Conservation (phyloP, 2,888 invertebrate genomes). For the Rhorus exstirpatorius region DNA sequence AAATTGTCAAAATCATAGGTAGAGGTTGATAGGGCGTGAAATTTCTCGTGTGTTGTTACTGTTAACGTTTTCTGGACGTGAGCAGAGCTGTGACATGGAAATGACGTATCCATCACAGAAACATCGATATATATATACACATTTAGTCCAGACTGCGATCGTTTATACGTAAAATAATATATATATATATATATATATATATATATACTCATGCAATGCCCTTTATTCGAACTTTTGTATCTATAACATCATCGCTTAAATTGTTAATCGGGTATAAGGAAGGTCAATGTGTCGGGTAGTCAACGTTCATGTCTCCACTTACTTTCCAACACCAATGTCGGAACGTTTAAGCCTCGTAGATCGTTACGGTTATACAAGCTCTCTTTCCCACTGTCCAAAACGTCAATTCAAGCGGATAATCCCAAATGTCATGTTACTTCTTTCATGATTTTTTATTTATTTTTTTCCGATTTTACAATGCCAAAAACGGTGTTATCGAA, state of each 20-base stretch:
- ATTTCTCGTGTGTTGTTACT: too few relatives aligned
- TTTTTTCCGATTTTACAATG: too few relatives aligned
- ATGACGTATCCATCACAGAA: too few relatives aligned
- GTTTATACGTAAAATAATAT: background rate
- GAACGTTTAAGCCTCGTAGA: background rate
- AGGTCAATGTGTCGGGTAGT: constrained; percentile 74
- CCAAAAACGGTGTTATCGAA: too few relatives aligned
- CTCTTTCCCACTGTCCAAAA: constrained; percentile 7
- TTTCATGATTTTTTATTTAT: too few relatives aligned
- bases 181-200: background rate
- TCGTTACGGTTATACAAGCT: constrained; percentile 5
- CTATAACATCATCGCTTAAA: constrained; percentile 66
- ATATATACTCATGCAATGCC: background rate
- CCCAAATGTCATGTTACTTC: background rate
- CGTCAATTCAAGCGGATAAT: constrained; percentile 30
- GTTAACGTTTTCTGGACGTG: too few relatives aligned
- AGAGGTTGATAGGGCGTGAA: too few relatives aligned
- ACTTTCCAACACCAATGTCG: background rate
- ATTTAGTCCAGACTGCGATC: too few relatives aligned
- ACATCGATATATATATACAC: too few relatives aligned
- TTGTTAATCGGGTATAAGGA: constrained; percentile 76
- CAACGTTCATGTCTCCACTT: background rate
- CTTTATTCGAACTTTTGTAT: constrained; percentile 47
- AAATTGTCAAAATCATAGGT: too few relatives aligned
- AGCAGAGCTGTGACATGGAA: too few relatives aligned